Base-by-base conservation (phyloP, 2,888 invertebrate species). In the Meganola albula region DNA sequence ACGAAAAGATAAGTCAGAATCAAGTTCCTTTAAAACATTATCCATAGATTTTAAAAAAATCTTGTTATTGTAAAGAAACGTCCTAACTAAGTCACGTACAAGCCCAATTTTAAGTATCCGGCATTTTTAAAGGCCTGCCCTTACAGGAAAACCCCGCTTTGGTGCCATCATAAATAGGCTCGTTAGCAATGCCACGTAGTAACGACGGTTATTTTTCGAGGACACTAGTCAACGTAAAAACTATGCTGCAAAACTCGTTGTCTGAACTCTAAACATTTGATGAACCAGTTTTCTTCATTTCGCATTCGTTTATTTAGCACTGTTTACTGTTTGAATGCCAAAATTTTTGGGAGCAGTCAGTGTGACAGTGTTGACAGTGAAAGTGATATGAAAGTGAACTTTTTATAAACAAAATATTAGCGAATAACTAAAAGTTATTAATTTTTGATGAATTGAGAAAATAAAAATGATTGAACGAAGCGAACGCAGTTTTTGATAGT, bases 191-290 rank as follows among this genome's bases (percentile, higher is more conserved):
- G 34, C 63, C 67, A 70, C 66, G 64, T 63, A 66, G 49, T 52
- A 47, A 46, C 53, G 80, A 53, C 80, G 79, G 82, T 83, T 83
- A 80, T 70, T 66, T 79, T 74, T 83, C 80, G 74, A 83, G 80
- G 80, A 76, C 80, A 61, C 53, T 52, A 50, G 42, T 40, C 42
- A 49, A 49, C 53, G 46, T 57, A 77, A 79, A 79, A 80, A 80
- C 74, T 63, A 61, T 72, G 63, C 57, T 51, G 39, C 47, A 54
- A 68, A n/a, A 80, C 78, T 68, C 44, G 74, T 78, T 80, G n/a
- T n/a, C n/a, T n/a, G n/a, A n/a, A n/a, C n/a, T 53, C 36, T 45
- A 63, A 56, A 54, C 47, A 48, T 55, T 48, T 37, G 36, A 40
- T 30, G 34, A 43, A 50, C 49, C 31, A 41, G 48, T 43, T 45